Evolutionary conservation across 2,113 vertebrate species (phyloP), one percentile per base, ranked within the genome.

Genomic region (Naja naja): DNA sequence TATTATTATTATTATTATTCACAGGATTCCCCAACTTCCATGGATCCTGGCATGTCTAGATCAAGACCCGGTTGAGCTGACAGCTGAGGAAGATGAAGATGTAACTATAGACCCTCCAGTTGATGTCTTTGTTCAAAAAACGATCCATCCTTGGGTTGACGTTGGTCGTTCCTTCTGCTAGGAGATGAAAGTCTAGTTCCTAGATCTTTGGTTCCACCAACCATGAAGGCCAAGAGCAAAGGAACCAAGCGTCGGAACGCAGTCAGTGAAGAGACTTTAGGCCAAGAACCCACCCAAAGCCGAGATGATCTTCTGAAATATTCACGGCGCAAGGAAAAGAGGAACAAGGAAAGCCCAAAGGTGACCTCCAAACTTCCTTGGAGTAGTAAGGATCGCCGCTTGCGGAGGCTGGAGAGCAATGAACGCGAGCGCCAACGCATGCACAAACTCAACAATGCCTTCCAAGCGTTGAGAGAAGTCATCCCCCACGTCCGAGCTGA

Each of bases 401-500:
- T 98, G 95, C 97, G 99, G 20, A 97, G 99, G 0, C 97, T 99
- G 92, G 99, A 99, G 93, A 99, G 99, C 97, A 99, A 99, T 0
- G 99, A 99, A 96, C 97, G 99, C 0, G 99, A 99, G 95, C 98
- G 99, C 39, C 99, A 99, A 97, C 98, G 99, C 49, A 99, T 99
- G 99, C 99, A 99, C 98, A 99, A 99, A 94, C 99, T 99, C 92
- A 99, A 99, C 98, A 99, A 99, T 0, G 99, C 99, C 0, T 99
- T 99, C 97, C 99, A 99, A 96, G 99, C 99, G 0, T 90, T 99
- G 94, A 97, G 98, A 0, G 99, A 99, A 97, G 98, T 98, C 95
- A 99, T 99, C 95, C 99, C 99, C 0, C 99, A 99, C 0, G 98
- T 99, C 89, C 98, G 98, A 22, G 98, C 98, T 0, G 99, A 99